Evolutionary conservation across 2,113 vertebrate species (phyloP).

Genomic region (Tonatia bakeri): DNA sequence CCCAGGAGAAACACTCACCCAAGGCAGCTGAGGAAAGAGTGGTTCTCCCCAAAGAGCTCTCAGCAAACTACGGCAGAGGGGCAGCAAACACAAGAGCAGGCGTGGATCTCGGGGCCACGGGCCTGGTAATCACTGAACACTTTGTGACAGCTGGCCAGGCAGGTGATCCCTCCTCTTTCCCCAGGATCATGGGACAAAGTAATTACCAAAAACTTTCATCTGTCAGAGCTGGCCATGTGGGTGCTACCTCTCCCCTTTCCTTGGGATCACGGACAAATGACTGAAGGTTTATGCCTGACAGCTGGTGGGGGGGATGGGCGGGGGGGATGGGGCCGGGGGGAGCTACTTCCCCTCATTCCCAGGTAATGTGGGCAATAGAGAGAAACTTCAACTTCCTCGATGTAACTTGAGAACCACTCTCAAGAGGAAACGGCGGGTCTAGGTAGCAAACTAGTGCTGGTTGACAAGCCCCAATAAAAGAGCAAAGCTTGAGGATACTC

Average conservation of each 20-base stretch:
- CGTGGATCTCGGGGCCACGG: rapidly evolving
- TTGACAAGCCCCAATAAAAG: neutral
- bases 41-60: rapidly evolving
- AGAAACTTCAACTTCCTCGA: neutral
- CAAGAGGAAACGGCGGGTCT: neutral
- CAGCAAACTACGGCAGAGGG: rapidly evolving
- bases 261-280: too few species aligned
- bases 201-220: rapidly evolving
- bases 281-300: neutral
- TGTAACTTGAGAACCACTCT: neutral
- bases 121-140: rapidly evolving
- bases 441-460: neutral
- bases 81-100: rapidly evolving
- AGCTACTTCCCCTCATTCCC: neutral
- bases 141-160: neutral
- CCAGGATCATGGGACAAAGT: rapidly evolving
- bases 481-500: neutral
- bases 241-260: too few species aligned
- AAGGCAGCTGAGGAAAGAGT: neutral
- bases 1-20: neutral
- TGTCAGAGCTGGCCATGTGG: neutral
- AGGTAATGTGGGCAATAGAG: neutral
- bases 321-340: too few species aligned
- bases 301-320: too few species aligned
- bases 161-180: neutral